phyloP scores from a whole-genome alignment of 2,797 vertebrate species.

The Halcyon leucocephala region DNA sequence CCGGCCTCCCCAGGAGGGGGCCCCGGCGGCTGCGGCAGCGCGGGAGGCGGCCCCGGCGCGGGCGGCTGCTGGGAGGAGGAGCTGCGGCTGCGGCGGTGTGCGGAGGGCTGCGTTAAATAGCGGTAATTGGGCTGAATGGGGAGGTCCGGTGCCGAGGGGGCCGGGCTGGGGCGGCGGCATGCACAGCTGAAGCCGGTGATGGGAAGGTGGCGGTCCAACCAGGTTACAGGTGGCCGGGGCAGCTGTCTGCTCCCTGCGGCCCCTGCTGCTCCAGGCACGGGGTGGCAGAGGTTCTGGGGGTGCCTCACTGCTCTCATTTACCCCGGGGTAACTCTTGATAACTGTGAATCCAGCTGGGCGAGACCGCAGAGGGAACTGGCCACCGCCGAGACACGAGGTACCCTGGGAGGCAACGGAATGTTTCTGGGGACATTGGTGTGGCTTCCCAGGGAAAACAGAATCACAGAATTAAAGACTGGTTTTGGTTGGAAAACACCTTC shows the following conservation, averaged over 20 bases:
- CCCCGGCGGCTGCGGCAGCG: neutral
- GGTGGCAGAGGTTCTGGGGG: neutral
- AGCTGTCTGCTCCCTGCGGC: fast-evolving
- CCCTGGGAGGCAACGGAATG: neutral
- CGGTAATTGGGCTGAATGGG: neutral
- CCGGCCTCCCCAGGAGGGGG: neutral
- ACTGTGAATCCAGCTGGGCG: neutral
- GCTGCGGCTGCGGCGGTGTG: neutral
- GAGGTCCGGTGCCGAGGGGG: neutral
- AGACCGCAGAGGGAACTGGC: neutral
- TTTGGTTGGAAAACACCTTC: neutral
- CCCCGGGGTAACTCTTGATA: too few relatives aligned
- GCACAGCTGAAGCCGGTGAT: neutral
- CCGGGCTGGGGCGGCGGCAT: neutral
- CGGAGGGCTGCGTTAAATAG: neutral
- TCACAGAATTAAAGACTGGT: neutral
- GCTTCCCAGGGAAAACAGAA: neutral
- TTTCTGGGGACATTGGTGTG: fast-evolving
- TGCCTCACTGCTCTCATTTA: neutral
- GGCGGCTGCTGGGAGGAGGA: neutral
- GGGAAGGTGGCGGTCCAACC: neutral
- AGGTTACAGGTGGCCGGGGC: neutral
- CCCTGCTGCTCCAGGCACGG: neutral
- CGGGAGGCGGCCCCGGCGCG: neutral
- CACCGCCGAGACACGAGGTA: neutral